phyloP scores from a whole-genome alignment of 2,113 vertebrate species.

The Phainopepla nitens region DNA sequence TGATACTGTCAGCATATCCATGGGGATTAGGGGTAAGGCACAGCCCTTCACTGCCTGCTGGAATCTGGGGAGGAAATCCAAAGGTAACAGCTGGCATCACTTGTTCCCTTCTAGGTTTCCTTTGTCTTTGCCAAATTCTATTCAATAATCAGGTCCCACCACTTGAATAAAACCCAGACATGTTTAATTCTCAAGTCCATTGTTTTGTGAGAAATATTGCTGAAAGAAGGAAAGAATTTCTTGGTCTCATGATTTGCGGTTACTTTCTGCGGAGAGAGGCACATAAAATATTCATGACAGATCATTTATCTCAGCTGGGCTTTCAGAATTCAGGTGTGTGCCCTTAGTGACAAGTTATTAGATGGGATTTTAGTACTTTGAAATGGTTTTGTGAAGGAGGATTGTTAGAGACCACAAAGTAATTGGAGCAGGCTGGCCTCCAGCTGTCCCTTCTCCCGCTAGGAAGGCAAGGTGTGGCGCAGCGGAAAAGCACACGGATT shows the following conservation, averaged over 20 bases:
- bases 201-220: background rate
- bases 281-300: background rate
- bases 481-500: background rate
- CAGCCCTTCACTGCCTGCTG: background rate
- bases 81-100: conserved; percentile 10
- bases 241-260: background rate
- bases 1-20: background rate
- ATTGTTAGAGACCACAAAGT: conserved; percentile 14
- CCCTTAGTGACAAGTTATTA: conserved; percentile 19
- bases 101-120: conserved; percentile 4
- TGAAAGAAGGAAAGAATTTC: background rate
- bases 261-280: background rate
- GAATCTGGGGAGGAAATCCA: background rate
- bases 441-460: background rate
- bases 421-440: background rate
- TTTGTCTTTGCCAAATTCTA: background rate
- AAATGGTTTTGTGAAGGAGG: conserved; percentile 10
- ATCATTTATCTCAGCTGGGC: background rate
- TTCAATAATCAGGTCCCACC: background rate
- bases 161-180: background rate
- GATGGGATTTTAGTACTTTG: background rate
- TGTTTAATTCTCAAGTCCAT: background rate
- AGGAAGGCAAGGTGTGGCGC: background rate
- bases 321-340: background rate
- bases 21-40: background rate